Percentiles rank a stretch among this genome's conserved stretches.
These are phyloP conservation scores for Morone saxatilis DNA, from an alignment of 2,113 vertebrate species.

Conservation along the genomic window DNA sequence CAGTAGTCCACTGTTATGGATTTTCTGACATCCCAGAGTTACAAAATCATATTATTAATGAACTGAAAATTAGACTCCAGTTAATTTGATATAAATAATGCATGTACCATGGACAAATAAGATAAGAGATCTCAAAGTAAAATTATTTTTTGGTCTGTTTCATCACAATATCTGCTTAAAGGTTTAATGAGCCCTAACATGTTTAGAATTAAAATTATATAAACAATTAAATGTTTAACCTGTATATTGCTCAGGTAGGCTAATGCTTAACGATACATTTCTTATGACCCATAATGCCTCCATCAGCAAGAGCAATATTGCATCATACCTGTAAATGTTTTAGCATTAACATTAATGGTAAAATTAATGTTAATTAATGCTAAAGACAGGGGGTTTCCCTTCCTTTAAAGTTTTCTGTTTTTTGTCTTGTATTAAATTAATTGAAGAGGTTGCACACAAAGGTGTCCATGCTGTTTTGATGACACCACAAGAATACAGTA, in stretches of 20 bases:
- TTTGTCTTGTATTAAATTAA: neutral
- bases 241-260: neutral
- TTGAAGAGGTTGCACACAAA: neutral
- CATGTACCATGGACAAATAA: neutral
- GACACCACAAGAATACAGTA: neutral
- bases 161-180: neutral
- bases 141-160: neutral
- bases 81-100: neutral
- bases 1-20: neutral
- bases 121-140: neutral
- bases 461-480: neutral
- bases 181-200: neutral
- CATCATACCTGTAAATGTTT: conserved; percentile 16
- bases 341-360: neutral
- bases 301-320: neutral
- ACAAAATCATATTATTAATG: neutral
- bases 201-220: neutral
- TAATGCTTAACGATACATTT: neutral
- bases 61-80: neutral
- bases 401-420: neutral
- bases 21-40: neutral
- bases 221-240: neutral
- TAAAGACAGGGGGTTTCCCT: neutral
- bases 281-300: neutral
- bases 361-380: neutral